A percentile compares a stretch with the other conserved stretches of the same genome.
Evolutionary conservation across 2,113 vertebrate genomes (phyloP).

Genomic region (Channa maculata): DNA sequence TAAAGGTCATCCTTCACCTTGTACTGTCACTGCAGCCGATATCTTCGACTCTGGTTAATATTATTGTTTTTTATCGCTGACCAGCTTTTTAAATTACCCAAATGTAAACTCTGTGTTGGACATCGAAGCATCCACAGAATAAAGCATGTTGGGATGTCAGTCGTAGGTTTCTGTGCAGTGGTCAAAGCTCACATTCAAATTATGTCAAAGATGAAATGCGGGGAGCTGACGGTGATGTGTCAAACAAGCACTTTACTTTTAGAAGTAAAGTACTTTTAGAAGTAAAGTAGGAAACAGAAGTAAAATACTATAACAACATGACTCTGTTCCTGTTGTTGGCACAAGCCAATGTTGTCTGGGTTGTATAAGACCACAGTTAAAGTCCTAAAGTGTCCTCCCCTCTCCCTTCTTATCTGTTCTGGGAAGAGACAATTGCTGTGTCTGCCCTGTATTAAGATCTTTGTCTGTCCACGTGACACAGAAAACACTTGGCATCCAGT

Average conservation of each 20-base stretch:
- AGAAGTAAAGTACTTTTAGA: too few species aligned
- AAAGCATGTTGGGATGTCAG: constrained; percentile 1
- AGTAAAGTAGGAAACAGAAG: too few species aligned
- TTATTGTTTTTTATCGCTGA: too few species aligned
- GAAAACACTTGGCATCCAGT: background rate
- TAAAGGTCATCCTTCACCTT: constrained; percentile 13
- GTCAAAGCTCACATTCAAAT: background rate
- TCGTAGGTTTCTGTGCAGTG: constrained; percentile 1
- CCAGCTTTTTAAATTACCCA: too few species aligned
- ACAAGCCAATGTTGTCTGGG: too few species aligned
- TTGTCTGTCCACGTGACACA: background rate
- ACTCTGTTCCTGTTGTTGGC: too few species aligned
- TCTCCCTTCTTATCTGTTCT: background rate
- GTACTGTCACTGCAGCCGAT: background rate
- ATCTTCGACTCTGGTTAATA: background rate
- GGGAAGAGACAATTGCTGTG: background rate
- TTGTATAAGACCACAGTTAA: too few species aligned
- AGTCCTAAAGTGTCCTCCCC: too few species aligned
- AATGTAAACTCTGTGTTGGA: background rate
- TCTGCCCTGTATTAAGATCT: background rate
- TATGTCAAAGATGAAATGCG: background rate
- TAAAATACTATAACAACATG: background rate
- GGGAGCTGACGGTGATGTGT: constrained; percentile 1
- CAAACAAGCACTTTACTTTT: too few species aligned
- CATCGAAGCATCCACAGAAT: background rate